A percentile compares a stretch with the other conserved stretches of the same genome.
These are phyloP conservation scores for Brachynemurus nebulosus DNA, from an alignment of 2,888 invertebrate genomes.

Conservation along the genomic window DNA sequence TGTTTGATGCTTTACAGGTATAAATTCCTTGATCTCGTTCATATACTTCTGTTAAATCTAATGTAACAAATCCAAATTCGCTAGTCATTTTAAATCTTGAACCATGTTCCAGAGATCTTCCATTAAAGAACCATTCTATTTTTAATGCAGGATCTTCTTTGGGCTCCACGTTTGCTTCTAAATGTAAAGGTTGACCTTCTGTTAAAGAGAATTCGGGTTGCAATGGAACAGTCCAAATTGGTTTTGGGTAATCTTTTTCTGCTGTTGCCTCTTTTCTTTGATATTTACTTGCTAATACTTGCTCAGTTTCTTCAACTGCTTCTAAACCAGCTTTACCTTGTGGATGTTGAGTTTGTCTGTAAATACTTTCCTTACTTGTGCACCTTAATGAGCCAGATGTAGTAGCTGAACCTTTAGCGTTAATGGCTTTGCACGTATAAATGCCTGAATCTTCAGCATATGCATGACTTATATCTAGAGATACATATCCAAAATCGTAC, in stretches of 20 bases:
- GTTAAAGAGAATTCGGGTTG: conserved; percentile 64
- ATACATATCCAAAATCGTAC: conserved; percentile 92
- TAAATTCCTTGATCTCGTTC: conserved; percentile 90
- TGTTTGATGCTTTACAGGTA: conserved; percentile 81
- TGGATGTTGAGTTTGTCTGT: conserved; percentile 85
- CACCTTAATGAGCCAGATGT: conserved; percentile 82
- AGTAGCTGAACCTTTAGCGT: conserved; percentile 76
- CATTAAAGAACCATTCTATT: conserved; percentile 91
- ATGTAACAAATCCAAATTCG: conserved; percentile 92
- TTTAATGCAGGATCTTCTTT: conserved; percentile 82
- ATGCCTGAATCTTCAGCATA: conserved; percentile 89
- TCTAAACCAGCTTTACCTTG: conserved; percentile 84
- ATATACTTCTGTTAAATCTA: conserved; percentile 84
- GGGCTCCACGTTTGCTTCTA: conserved; percentile 91
- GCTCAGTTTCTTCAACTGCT: conserved; percentile 80
- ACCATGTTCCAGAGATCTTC: conserved; percentile 72
- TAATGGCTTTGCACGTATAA: conserved; percentile 80
- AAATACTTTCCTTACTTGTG: conserved; percentile 64
- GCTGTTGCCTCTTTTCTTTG: conserved; percentile 53
- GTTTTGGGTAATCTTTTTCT: conserved; percentile 68
- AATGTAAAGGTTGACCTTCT: conserved; percentile 74
- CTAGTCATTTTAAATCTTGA: conserved; percentile 83
- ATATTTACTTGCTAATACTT: conserved; percentile 57
- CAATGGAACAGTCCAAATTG: conserved; percentile 73
- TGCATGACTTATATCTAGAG: conserved; percentile 74